Conservation (phyloP, 2,113 vertebrate species). For the Coptodon bakossiorum region DNA sequence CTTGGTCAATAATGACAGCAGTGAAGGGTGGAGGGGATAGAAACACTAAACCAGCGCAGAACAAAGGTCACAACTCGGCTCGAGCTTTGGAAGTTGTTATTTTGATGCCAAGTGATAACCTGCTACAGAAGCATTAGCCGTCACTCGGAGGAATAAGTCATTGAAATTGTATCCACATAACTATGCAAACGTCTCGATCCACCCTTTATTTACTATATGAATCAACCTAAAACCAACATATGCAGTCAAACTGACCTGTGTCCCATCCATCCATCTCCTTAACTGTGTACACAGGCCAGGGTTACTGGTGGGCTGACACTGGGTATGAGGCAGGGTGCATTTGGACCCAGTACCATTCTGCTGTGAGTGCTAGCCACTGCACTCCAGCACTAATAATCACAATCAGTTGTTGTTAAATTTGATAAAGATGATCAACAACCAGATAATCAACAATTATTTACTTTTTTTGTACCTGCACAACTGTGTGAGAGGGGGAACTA, state of each 20-base stretch:
- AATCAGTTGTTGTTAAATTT: not conserved
- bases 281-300: not conserved
- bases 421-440: not conserved
- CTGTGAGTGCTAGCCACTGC: not conserved
- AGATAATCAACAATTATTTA: accelerated
- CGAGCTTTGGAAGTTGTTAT: not conserved
- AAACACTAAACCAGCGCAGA: not conserved
- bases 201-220: not conserved
- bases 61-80: not conserved
- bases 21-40: not conserved
- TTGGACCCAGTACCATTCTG: not conserved
- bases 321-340: not conserved
- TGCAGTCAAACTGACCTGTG: not conserved
- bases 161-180: accelerated
- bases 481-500: not conserved
- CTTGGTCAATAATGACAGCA: not conserved
- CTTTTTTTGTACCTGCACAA: accelerated
- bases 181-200: not conserved
- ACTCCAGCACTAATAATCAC: not conserved
- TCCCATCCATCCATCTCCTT: not conserved
- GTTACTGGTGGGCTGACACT: not conserved
- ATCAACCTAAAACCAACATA: not conserved
- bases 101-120: not conserved
- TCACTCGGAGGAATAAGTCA: not conserved
- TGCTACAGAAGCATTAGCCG: accelerated